phyloP scores from a whole-genome alignment of 2,113 vertebrate species.

The Bos indicus region DNA sequence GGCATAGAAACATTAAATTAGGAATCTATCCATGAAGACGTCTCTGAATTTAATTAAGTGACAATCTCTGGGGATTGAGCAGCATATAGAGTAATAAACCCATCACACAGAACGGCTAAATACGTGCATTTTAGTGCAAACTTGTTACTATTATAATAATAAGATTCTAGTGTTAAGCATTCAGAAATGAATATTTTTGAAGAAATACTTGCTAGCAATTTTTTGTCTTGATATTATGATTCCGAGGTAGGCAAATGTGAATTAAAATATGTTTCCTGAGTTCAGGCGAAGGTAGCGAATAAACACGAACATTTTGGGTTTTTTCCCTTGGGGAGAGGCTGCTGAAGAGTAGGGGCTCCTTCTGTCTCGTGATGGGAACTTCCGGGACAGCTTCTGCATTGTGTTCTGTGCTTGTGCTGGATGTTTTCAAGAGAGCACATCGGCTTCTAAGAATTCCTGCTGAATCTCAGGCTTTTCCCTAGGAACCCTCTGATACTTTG shows the following conservation, averaged over 20 bases:
- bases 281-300: background rate
- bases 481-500: background rate
- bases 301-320: background rate
- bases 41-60: slow-evolving; percentile 52
- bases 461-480: background rate
- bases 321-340: background rate
- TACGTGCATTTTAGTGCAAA: background rate
- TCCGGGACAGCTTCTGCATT: background rate
- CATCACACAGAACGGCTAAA: background rate
- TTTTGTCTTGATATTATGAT: background rate
- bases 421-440: background rate
- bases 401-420: background rate
- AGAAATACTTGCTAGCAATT: background rate
- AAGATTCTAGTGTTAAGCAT: background rate
- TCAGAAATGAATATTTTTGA: background rate
- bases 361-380: background rate
- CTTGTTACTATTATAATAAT: background rate
- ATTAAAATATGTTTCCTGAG: background rate
- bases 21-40: slow-evolving; percentile 6
- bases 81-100: slow-evolving; percentile 20
- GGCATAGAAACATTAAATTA: slow-evolving; percentile 40
- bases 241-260: background rate
- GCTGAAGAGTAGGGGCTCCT: background rate
- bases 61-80: background rate
- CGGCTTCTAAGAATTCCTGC: background rate